A percentile compares a stretch with the other conserved stretches of the same genome.
These are phyloP conservation scores for Synodontis membranacea DNA, from an alignment of 2,113 vertebrate species.

Conservation along the genomic window DNA sequence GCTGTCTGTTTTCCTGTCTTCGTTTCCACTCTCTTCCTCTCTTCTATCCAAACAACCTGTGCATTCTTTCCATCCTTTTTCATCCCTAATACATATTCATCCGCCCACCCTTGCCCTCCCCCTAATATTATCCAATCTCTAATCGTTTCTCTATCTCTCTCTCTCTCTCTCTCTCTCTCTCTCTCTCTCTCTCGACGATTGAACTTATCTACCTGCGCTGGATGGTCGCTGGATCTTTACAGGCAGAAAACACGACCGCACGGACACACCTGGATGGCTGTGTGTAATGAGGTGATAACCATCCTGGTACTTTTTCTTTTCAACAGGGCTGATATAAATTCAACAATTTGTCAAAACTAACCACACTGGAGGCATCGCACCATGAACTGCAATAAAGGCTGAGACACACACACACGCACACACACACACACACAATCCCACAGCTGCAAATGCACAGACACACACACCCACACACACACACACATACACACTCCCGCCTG, in stretches of 20 bases:
- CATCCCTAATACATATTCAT: conserved; percentile 30
- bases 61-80: background rate
- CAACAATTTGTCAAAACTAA: conserved; percentile 33
- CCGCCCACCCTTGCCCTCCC: conserved; percentile 12
- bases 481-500: background rate
- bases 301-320: conserved; percentile 12
- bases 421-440: background rate
- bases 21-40: background rate
- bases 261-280: conserved; percentile 21
- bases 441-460: background rate
- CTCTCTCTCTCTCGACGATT: conserved; percentile 18
- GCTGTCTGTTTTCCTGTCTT: background rate
- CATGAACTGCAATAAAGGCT: conserved; percentile 5
- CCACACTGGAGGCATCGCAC: conserved; percentile 22
- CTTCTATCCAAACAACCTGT: conserved; percentile 20
- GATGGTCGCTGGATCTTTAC: conserved; percentile 29
- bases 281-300: conserved; percentile 17
- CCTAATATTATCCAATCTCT: conserved; percentile 13
- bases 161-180: no score
- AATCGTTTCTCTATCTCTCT: no score
- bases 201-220: conserved; percentile 20
- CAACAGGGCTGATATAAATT: background rate
- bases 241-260: background rate
- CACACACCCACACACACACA: conserved; percentile 5
- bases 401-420: background rate